A percentile compares a stretch with the other conserved stretches of the same genome.
These are phyloP conservation scores for Trididemnum clinides DNA, from an alignment of 23 tunicate species.

Conservation along the genomic window DNA sequence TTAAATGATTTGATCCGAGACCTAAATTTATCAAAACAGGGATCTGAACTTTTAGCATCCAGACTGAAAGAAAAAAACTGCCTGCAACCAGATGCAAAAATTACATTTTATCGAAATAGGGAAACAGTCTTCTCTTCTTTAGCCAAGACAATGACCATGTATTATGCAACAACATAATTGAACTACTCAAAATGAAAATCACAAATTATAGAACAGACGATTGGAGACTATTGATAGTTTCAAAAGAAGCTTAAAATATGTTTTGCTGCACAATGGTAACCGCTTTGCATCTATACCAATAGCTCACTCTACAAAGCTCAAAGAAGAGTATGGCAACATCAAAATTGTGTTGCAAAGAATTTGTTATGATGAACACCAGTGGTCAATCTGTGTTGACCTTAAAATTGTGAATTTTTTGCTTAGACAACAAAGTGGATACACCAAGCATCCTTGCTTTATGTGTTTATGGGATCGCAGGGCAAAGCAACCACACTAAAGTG, in stretches of 20 bases:
- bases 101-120: background rate
- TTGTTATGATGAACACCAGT: too few species aligned
- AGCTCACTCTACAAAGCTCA: conserved; percentile 1
- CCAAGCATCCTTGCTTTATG: conserved; percentile 23
- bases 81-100: background rate
- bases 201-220: background rate
- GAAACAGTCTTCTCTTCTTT: background rate
- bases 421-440: conserved; percentile 6
- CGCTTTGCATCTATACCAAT: background rate
- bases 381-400: conserved; percentile 9
- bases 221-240: conserved; percentile 10
- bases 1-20: background rate
- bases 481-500: background rate
- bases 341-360: too few species aligned
- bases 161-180: background rate
- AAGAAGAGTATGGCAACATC: conserved; percentile 5
- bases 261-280: conserved; percentile 7
- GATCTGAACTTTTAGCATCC: background rate
- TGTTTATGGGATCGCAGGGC: background rate
- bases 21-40: background rate
- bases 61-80: background rate
- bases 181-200: background rate
- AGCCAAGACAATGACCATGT: background rate
- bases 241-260: conserved; percentile 21
- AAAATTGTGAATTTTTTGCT: conserved; percentile 2